Conservation (phyloP, 2,888 invertebrate genomes). For the Leptothorax acervorum region DNA sequence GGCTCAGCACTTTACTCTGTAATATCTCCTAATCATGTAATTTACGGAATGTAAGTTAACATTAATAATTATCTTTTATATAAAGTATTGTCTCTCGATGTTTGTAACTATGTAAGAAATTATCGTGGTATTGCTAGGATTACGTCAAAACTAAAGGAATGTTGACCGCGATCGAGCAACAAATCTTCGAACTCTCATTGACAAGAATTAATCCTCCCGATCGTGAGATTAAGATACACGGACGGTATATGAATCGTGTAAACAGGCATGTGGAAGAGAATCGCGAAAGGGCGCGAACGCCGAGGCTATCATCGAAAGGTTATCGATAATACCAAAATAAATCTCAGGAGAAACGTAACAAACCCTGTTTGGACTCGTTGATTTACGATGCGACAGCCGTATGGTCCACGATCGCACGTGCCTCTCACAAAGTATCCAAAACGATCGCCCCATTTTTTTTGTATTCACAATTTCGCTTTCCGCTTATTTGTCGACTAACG, state of each 20-base stretch:
- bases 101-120: neutral
- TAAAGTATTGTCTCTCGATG: neutral
- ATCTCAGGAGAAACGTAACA: slow-evolving; percentile 57
- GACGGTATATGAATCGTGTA: slow-evolving; percentile 21
- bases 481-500: neutral
- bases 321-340: slow-evolving; percentile 60
- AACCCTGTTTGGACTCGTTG: slow-evolving; percentile 21
- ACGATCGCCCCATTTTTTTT: neutral
- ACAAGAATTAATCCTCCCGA: slow-evolving; percentile 16
- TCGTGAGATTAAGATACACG: slow-evolving; percentile 41
- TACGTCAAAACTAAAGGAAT: neutral
- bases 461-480: neutral
- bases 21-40: slow-evolving; percentile 4
- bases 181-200: slow-evolving; percentile 35
- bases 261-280: neutral
- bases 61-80: neutral
- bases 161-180: neutral
- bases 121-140: neutral
- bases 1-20: neutral
- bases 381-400: slow-evolving; percentile 65
- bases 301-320: slow-evolving; percentile 23
- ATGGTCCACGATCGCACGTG: slow-evolving; percentile 52
- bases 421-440: slow-evolving; percentile 29
- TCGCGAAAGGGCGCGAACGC: slow-evolving; percentile 27
- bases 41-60: neutral